phyloP scores from a whole-genome alignment of 2,113 vertebrate genomes.

The Naja naja region DNA sequence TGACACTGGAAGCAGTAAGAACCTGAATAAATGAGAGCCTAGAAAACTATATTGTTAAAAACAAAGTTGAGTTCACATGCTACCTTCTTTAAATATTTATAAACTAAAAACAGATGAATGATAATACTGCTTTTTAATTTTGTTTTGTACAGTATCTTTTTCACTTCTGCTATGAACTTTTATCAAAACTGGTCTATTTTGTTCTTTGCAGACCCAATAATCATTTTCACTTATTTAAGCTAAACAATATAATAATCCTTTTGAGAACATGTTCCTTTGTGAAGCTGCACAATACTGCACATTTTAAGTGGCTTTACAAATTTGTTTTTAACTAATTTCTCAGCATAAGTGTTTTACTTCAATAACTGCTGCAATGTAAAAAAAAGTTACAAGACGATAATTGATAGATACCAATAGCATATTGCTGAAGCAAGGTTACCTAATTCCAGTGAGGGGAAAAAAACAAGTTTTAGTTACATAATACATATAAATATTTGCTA shows the following conservation, averaged over 20 bases:
- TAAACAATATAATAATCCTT: constrained; percentile 34
- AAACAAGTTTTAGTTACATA: neutral
- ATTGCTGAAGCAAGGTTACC: neutral
- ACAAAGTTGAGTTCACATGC: constrained; percentile 43
- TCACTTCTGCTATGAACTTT: constrained; percentile 53
- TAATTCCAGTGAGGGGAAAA: neutral
- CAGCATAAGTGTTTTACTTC: constrained; percentile 3
- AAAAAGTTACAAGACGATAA: neutral
- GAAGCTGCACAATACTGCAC: neutral
- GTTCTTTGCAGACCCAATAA: constrained; percentile 56
- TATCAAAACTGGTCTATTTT: constrained; percentile 50
- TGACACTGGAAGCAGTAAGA: constrained; percentile 31
- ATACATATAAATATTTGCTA: neutral
- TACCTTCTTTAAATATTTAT: constrained; percentile 38
- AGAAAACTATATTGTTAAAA: constrained; percentile 44
- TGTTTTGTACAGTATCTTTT: constrained; percentile 38
- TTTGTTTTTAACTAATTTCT: neutral
- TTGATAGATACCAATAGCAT: neutral
- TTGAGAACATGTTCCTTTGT: constrained; percentile 20
- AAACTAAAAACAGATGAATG: constrained; percentile 54
- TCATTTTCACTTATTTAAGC: constrained; percentile 38
- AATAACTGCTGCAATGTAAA: neutral
- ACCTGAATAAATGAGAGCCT: constrained; percentile 43
- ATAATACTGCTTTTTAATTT: constrained; percentile 40
- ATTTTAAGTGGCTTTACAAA: neutral